Conservation (phyloP, 1,140 invertebrate species). For the Acromyrmex heyeri region DNA sequence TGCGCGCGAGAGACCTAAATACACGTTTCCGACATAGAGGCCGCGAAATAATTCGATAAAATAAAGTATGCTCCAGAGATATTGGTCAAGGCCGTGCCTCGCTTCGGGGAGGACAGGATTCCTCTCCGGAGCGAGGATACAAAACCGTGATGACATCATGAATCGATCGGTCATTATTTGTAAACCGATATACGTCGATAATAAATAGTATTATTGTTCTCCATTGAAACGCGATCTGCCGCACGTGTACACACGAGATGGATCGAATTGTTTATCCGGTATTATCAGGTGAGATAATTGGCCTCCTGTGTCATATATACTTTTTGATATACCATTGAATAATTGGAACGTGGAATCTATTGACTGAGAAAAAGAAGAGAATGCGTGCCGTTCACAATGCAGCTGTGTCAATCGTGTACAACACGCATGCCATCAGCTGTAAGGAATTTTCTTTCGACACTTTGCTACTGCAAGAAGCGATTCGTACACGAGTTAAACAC, state of each 20-base stretch:
- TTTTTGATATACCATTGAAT: background rate
- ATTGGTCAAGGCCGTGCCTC: constrained; percentile 45
- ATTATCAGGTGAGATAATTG: constrained; percentile 8
- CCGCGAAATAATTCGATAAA: constrained; percentile 48
- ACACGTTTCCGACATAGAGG: constrained; percentile 17
- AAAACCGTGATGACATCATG: background rate
- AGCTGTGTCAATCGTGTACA: background rate
- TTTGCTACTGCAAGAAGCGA: background rate
- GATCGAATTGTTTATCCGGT: background rate
- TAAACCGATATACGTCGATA: background rate
- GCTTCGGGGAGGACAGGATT: constrained; percentile 10
- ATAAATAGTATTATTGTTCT: constrained; percentile 17
- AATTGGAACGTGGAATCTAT: constrained; percentile 13
- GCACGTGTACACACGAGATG: too few species aligned
- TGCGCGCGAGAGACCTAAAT: constrained; percentile 30
- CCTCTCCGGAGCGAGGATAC: background rate
- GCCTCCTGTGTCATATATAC: background rate
- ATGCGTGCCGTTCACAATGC: background rate
- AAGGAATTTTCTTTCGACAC: background rate
- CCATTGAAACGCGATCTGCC: background rate
- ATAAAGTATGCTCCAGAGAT: constrained; percentile 35
- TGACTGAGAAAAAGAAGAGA: background rate
- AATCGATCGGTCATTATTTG: constrained; percentile 27
- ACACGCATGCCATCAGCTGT: background rate
- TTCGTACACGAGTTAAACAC: background rate